These are phyloP conservation scores for Cebidichthys violaceus DNA, from an alignment of 2,113 vertebrate genomes.

Conservation along the genomic window DNA sequence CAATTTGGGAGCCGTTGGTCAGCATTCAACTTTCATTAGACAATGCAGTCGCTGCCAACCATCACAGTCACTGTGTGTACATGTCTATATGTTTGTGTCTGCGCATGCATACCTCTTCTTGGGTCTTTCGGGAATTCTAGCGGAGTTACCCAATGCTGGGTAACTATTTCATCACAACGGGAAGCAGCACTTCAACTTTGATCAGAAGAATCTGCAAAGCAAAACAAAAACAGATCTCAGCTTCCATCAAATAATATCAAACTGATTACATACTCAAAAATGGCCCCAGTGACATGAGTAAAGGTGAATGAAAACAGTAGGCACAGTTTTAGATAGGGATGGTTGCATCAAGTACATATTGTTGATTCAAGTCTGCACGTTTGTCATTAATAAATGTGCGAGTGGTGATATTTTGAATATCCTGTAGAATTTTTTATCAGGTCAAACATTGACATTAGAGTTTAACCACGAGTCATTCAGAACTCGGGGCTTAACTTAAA, in stretches of 20 bases:
- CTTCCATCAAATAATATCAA: background rate
- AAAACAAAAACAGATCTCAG: constrained; percentile 41
- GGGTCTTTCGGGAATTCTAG: constrained; percentile 3
- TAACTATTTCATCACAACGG: constrained; percentile 18
- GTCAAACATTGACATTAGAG: background rate
- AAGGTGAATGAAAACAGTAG: background rate
- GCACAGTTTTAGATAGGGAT: background rate
- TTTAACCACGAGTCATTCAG: background rate
- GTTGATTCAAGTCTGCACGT: background rate
- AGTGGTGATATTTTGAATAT: background rate
- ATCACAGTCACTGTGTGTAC: background rate
- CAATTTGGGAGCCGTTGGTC: background rate
- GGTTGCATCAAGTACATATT: background rate
- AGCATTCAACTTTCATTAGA: background rate
- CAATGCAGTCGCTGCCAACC: background rate
- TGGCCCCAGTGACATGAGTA: background rate
- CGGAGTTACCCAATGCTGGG: background rate
- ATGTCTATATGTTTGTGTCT: background rate
- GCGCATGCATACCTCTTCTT: constrained; percentile 23
- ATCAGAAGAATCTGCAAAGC: constrained; percentile 51
- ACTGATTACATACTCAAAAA: background rate
- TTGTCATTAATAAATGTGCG: background rate
- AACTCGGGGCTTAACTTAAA: background rate
- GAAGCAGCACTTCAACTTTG: constrained; percentile 25
- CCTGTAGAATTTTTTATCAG: background rate